Evolutionary conservation across 2,113 vertebrate species (phyloP), one percentile per base, ranked within the genome.

Genomic region (Nesospiza acunhae): DNA sequence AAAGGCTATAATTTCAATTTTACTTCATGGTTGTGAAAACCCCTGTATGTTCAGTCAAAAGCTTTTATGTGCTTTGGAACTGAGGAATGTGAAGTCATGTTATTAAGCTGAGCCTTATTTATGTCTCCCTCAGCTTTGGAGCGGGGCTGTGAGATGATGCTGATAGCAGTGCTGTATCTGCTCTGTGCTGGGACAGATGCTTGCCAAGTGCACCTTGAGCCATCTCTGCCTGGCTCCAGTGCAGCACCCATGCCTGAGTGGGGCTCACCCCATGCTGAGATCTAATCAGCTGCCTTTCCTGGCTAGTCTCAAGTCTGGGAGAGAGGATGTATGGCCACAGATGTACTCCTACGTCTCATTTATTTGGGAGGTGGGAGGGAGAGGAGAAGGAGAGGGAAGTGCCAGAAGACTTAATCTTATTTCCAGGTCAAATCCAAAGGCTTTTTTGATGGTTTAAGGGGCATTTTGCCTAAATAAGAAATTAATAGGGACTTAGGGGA

Each of bases 1-100:
- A 85, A 96, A 85, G 63, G 58, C 75, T 94, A 3, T 96, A 64
- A 95, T 92, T 94, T 95, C 49, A 75, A 7, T 66, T 95, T 95
- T 90, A 83, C 33, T 50, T 88, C 78, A n/a, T 83, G 55, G 44
- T 78, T 94, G 46, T 93, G 9, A 86, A 81, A 93, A 94, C n/a
- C 1, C 16, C 17, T 3, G 3, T 53, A 26, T 47, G 39, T 59
- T 95, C 73, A 87, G 10, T 78, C 52, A 81, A 59, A 94, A 68
- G 56, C 84, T 81, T 89, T 87, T 84, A 35, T 87, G 39, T 92
- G 56, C 76, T 87, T 89, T 91, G 66, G 33, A 81, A 46, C 49
- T 74, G 60, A 80, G 86, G 83, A 80, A 81, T 33, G 59, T 37
- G 64, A 67, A 68, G 53, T 28, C 56, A 8, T 67, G 11, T 91